Percentiles rank a stretch among this genome's conserved stretches.
These are phyloP conservation scores for Protosalanx chinensis DNA, from an alignment of 2,797 vertebrate species.

Conservation along the genomic window DNA sequence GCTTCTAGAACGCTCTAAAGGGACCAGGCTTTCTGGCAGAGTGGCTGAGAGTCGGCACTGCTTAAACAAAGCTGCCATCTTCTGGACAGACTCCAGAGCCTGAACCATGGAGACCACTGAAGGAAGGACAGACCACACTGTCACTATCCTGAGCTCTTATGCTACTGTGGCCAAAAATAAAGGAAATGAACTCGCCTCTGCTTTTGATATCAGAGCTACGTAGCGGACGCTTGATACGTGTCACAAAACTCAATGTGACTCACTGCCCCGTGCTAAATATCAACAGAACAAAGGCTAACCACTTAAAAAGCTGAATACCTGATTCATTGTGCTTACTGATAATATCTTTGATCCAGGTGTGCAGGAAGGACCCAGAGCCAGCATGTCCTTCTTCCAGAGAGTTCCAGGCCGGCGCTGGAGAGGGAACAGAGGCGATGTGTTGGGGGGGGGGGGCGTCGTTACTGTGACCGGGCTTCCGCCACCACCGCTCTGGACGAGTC, in stretches of 20 bases:
- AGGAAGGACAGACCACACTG: neutral
- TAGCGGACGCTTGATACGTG: too few relatives aligned
- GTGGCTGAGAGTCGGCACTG: conserved; percentile 18
- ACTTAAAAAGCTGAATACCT: too few relatives aligned
- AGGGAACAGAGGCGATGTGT: conserved; percentile 21
- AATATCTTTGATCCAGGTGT: neutral
- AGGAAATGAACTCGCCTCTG: too few relatives aligned
- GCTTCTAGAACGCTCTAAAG: neutral
- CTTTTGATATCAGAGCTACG: too few relatives aligned
- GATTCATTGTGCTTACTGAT: too few relatives aligned
- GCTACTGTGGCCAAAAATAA: too few relatives aligned
- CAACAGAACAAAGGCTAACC: too few relatives aligned
- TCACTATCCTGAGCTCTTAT: neutral
- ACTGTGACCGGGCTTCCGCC: conserved; percentile 52
- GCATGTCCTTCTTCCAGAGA: neutral
- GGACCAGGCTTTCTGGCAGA: neutral
- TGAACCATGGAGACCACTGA: neutral
- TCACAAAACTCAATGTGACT: too few relatives aligned
- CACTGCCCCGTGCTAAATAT: too few relatives aligned
- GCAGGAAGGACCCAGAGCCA: neutral
- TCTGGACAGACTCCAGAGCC: conserved; percentile 54
- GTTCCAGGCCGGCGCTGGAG: neutral
- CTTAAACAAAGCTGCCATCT: conserved; percentile 76
- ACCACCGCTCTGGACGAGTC: conserved; percentile 68
- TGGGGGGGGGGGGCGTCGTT: conserved; percentile 27